These are phyloP conservation scores for Sycophila sp. DNA, from an alignment of 1,140 invertebrate genomes.

Conservation along the genomic window DNA sequence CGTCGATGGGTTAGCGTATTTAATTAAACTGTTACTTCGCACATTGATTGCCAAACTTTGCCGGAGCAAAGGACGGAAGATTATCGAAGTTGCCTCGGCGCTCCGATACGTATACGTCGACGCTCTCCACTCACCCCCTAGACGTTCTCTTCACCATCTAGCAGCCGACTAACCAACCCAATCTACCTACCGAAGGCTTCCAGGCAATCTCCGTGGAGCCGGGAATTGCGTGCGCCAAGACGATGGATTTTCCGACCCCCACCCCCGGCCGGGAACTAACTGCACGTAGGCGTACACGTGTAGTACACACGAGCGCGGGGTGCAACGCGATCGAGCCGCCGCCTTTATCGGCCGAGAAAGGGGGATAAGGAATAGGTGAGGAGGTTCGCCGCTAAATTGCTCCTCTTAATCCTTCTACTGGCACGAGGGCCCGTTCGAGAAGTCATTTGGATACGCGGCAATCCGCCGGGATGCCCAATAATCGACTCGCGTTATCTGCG, in stretches of 20 bases:
- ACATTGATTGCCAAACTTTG: conserved; percentile 59
- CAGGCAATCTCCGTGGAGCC: conserved; percentile 24
- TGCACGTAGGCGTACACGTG: neutral
- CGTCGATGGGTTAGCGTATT: conserved; percentile 55
- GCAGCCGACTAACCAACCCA: conserved; percentile 43
- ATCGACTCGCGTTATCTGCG: too few species aligned
- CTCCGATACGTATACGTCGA: conserved; percentile 16
- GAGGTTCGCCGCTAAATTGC: conserved; percentile 10
- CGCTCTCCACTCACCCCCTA: neutral
- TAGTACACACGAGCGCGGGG: neutral
- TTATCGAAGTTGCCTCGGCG: conserved; percentile 50
- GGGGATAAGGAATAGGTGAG: neutral
- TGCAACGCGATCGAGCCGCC: conserved; percentile 2
- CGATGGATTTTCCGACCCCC: neutral
- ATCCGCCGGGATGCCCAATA: too few species aligned
- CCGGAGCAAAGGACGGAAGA: conserved; percentile 50
- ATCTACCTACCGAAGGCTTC: conserved; percentile 43
- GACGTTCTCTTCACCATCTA: conserved; percentile 43
- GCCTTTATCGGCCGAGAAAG: neutral
- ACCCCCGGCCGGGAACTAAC: neutral
- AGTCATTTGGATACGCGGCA: neutral
- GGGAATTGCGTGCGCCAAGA: neutral
- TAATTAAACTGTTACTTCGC: conserved; percentile 59
- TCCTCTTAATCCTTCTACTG: conserved; percentile 21
- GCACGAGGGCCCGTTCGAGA: conserved; percentile 7